Conservation (phyloP, 1,140 invertebrate species). For the Ceratina calcarata region DNA sequence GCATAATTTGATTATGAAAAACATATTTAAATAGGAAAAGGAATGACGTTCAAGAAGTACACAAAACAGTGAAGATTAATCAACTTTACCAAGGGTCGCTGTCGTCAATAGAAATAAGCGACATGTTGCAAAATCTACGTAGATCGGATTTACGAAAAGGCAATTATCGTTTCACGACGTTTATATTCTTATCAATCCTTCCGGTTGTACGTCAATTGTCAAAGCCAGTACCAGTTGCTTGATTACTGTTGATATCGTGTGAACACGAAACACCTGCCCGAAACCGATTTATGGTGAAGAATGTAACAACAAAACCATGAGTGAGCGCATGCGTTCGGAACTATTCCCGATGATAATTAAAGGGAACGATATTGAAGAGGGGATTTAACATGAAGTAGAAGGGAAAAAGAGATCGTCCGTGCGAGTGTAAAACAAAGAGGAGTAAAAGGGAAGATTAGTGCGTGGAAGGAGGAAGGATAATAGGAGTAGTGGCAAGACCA, state of each 20-base stretch:
- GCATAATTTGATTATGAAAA: conserved; percentile 40
- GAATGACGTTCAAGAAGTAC: no score
- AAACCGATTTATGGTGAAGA: conserved; percentile 21
- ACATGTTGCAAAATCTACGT: not conserved
- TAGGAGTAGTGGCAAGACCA: conserved; percentile 34
- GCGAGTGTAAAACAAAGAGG: conserved; percentile 23
- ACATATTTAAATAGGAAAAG: not conserved
- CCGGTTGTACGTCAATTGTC: no score
- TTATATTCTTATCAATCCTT: no score
- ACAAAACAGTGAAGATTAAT: not conserved
- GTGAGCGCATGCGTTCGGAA: conserved; percentile 29
- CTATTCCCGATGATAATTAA: conserved; percentile 24
- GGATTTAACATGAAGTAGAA: conserved; percentile 18
- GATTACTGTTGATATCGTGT: no score
- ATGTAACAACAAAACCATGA: not conserved
- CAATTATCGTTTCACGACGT: no score
- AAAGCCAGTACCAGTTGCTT: no score
- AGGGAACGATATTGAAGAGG: conserved; percentile 1
- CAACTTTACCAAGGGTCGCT: conserved; percentile 77
- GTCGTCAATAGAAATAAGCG: conserved; percentile 73
- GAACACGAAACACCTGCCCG: not conserved
- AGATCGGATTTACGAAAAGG: not conserved
- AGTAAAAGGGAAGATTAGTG: conserved; percentile 10
- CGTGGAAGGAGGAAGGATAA: conserved; percentile 39
- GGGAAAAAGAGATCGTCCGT: conserved; percentile 40